Conservation (phyloP, 1,140 invertebrate species). For the Cherax destructor region DNA sequence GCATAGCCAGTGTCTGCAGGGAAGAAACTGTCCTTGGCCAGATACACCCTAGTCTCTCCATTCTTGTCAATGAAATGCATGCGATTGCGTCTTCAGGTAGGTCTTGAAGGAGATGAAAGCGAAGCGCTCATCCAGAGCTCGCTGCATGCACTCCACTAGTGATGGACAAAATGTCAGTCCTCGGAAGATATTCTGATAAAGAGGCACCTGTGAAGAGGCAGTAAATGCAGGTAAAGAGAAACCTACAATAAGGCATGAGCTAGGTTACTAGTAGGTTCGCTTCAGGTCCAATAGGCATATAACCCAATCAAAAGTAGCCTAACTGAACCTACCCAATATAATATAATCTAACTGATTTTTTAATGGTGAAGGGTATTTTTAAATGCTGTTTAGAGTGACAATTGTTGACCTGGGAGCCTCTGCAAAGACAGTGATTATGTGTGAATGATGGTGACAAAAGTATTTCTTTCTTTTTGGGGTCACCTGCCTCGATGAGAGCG, state of each 20-base stretch:
- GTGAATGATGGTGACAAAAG: too few relatives aligned
- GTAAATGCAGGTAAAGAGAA: not conserved
- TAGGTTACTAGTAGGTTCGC: too few relatives aligned
- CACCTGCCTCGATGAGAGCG: too few relatives aligned
- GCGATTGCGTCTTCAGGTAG: constrained; percentile 42
- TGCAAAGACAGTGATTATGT: too few relatives aligned
- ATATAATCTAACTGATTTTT: too few relatives aligned
- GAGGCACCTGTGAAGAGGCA: constrained; percentile 19
- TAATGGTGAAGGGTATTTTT: too few relatives aligned
- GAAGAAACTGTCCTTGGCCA: constrained; percentile 37
- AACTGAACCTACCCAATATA: too few relatives aligned
- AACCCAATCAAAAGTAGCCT: too few relatives aligned
- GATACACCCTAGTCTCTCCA: constrained; percentile 35
- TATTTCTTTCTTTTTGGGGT: too few relatives aligned
- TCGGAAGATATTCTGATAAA: constrained; percentile 47
- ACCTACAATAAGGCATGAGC: not conserved
- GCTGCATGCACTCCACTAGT: constrained; percentile 38
- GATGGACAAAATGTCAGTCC: constrained; percentile 40
- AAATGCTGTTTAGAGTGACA: too few relatives aligned
- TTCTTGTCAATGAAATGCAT: constrained; percentile 52
- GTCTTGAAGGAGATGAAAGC: constrained; percentile 44
- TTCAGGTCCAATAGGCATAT: too few relatives aligned
- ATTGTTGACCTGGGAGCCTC: too few relatives aligned
- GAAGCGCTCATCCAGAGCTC: constrained; percentile 23
- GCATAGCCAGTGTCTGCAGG: constrained; percentile 29